Conservation (phyloP, 2,888 invertebrate genomes). For the Coenonympha glycerion region DNA sequence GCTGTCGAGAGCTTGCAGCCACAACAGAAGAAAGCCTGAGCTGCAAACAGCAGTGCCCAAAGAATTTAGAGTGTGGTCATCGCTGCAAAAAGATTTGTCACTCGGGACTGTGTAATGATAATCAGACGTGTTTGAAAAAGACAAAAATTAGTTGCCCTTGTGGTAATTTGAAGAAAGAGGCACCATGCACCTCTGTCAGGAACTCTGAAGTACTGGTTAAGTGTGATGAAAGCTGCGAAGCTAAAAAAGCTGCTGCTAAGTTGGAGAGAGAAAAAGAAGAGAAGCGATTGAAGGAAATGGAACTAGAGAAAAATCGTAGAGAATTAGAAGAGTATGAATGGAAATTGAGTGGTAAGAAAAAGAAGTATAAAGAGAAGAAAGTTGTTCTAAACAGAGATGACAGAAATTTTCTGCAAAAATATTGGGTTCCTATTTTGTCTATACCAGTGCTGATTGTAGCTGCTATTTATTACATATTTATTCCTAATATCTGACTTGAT, state of each 20-base stretch:
- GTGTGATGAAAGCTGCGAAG: constrained; percentile 80
- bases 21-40: constrained; percentile 69
- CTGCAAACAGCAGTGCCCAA: constrained; percentile 92
- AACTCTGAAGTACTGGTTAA: constrained; percentile 63
- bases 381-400: constrained; percentile 61
- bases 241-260: constrained; percentile 73
- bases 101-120: constrained; percentile 79
- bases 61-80: constrained; percentile 91
- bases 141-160: constrained; percentile 87
- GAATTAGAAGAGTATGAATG: constrained; percentile 86
- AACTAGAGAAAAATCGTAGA: constrained; percentile 80
- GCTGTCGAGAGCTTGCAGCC: constrained; percentile 81
- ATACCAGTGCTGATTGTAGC: constrained; percentile 41
- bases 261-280: constrained; percentile 73
- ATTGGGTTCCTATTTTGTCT: constrained; percentile 60
- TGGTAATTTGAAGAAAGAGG: constrained; percentile 83
- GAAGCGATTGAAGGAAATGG: constrained; percentile 73
- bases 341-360: constrained; percentile 82
- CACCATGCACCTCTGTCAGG: constrained; percentile 78
- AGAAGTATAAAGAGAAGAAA: constrained; percentile 68
- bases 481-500: not conserved
- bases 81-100: constrained; percentile 85
- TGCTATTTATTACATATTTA: constrained; percentile 36
- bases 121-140: constrained; percentile 84
- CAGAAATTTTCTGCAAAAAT: constrained; percentile 55